A percentile compares a stretch with the other conserved stretches of the same genome.
phyloP scores from a whole-genome alignment of 2,113 vertebrate species.

The Trematomus loennbergii region DNA sequence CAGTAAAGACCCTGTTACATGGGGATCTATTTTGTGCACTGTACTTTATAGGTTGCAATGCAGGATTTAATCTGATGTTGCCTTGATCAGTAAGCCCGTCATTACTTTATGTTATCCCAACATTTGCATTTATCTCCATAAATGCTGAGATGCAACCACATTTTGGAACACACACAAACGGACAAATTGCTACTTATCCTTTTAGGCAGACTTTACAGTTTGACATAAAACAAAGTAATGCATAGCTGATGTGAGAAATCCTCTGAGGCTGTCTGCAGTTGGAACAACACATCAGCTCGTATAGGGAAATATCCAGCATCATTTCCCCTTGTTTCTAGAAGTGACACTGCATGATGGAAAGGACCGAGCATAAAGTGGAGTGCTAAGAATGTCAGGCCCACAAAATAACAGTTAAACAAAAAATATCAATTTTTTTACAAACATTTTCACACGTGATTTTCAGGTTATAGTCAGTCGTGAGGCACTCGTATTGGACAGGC shows the following conservation, averaged over 20 bases:
- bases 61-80: neutral
- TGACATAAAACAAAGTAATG: slow-evolving; percentile 18
- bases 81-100: neutral
- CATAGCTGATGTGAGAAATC: slow-evolving; percentile 39
- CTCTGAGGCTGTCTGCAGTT: slow-evolving; percentile 24
- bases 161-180: slow-evolving; percentile 36
- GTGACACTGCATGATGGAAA: slow-evolving; percentile 20
- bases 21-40: slow-evolving; percentile 15
- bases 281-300: slow-evolving; percentile 23
- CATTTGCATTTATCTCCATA: slow-evolving; percentile 10
- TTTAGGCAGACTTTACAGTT: slow-evolving; percentile 55
- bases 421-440: slow-evolving; percentile 35
- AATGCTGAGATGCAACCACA: slow-evolving; percentile 43
- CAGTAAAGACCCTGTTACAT: slow-evolving; percentile 21
- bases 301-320: slow-evolving; percentile 32
- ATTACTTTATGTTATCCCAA: neutral
- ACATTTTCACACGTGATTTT: slow-evolving; percentile 60
- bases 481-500: slow-evolving; percentile 78
- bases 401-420: slow-evolving; percentile 24
- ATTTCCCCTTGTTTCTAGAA: slow-evolving; percentile 26
- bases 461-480: slow-evolving; percentile 69
- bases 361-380: slow-evolving; percentile 20
- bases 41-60: slow-evolving; percentile 12
- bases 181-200: slow-evolving; percentile 27
- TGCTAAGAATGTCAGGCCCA: slow-evolving; percentile 17